Evolutionary conservation across 2,888 invertebrate genomes (phyloP), one percentile per base, ranked within the genome.

Genomic region (Toxonevra muliebris): DNA sequence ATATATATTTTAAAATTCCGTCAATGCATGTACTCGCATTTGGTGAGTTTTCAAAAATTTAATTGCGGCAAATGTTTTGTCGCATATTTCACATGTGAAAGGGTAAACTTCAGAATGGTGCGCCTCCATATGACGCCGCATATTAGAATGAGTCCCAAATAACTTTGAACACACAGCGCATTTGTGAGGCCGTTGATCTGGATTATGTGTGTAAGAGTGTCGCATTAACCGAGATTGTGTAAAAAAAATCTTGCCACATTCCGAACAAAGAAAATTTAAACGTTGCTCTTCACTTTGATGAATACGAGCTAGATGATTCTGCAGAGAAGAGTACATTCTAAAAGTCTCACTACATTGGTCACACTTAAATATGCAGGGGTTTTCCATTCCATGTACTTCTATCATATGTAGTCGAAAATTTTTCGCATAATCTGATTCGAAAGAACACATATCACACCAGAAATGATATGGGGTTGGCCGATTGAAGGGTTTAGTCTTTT

Each of bases 301-400:
- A n/a, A 66, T 50, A 5, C 64, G 57, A 11, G 64, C 64, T 11
- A 65, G 41, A 42, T 69, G 69, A 15, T 61, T 62, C 8, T 20
- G 66, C 5, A 69, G 53, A 13, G 58, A 69, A 17, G 62, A 61
- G 19, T 66, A 64, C 58, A 59, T 40, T 13, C 61, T 64, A 54
- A 66, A 69, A n/a, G 66, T 63, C 53, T 69, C 69, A 13, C 15
- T 4, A 20, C 69, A 69, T 9, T 61, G 61, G 3, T 30, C 15
- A 20, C 69, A 69, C 55, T 69, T 69, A 41, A 67, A 69, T 54
- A 69, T 69, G 40, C 61, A 63, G 20, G 64, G 54, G 40, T 64
- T 61, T 12, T 64, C 61, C 1, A 66, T 48, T 61, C 57, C 61
- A 54, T 69, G 69, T 10, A 50, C 45, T 4, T 65, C 54, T 41